A percentile compares a stretch with the other conserved stretches of the same genome.
Evolutionary conservation across 2,888 invertebrate genomes (phyloP).

Genomic region (Argyra leucocephala): DNA sequence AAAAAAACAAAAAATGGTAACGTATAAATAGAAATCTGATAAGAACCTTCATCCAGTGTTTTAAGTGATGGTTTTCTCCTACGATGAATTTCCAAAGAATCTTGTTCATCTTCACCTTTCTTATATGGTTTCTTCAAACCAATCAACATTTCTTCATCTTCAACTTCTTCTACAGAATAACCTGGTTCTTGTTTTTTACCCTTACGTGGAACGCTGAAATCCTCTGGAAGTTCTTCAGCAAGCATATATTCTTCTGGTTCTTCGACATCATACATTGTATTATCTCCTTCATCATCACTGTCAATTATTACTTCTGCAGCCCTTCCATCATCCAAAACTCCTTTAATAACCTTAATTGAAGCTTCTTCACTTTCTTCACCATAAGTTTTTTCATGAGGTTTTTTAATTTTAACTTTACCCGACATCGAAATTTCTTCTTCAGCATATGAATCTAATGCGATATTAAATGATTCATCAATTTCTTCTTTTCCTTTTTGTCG

Average conservation of each 20-base stretch:
- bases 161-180: slow-evolving; percentile 50
- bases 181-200: slow-evolving; percentile 44
- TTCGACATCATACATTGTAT: slow-evolving; percentile 47
- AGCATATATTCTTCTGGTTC: slow-evolving; percentile 48
- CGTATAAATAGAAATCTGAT: slow-evolving; percentile 12
- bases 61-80: slow-evolving; percentile 58
- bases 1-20: slow-evolving; percentile 11
- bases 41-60: slow-evolving; percentile 46
- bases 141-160: slow-evolving; percentile 49
- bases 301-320: slow-evolving; percentile 54
- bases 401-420: slow-evolving; percentile 70
- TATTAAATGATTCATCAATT: slow-evolving; percentile 82
- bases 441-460: slow-evolving; percentile 73
- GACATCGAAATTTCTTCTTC: slow-evolving; percentile 83
- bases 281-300: slow-evolving; percentile 47
- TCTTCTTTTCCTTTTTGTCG: slow-evolving; percentile 71
- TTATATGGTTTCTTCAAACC: slow-evolving; percentile 46
- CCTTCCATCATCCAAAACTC: slow-evolving; percentile 50
- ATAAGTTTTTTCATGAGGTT: slow-evolving; percentile 61
- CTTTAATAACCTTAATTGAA: slow-evolving; percentile 57
- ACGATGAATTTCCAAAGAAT: slow-evolving; percentile 59
- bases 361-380: slow-evolving; percentile 69
- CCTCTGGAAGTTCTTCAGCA: slow-evolving; percentile 47
- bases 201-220: slow-evolving; percentile 45
- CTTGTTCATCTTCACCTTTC: slow-evolving; percentile 50